Conservation (phyloP, 1,140 invertebrate species). For the Drosophila sulfurigaster region DNA sequence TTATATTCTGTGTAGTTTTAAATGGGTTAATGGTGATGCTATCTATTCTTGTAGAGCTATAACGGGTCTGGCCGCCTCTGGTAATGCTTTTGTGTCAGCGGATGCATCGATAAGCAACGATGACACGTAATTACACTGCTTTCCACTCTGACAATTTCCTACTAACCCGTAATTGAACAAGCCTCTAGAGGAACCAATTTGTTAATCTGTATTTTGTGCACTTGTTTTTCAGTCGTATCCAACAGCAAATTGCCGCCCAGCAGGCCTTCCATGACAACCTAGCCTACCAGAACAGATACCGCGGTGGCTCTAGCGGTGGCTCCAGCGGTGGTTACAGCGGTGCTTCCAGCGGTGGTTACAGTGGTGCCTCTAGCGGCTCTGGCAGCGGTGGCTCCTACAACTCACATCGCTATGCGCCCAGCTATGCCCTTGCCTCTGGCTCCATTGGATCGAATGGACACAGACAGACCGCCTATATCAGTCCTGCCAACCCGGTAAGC, state of each 20-base stretch:
- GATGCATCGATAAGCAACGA: slow-evolving; percentile 70
- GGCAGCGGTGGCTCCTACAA: slow-evolving; percentile 53
- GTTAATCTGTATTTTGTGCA: not conserved
- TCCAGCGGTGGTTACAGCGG: slow-evolving; percentile 35
- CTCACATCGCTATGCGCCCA: slow-evolving; percentile 79
- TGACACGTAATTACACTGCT: slow-evolving; percentile 67
- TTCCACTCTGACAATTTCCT: slow-evolving; percentile 17
- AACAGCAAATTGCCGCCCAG: slow-evolving; percentile 80
- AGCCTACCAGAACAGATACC: slow-evolving; percentile 57
- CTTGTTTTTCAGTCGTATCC: slow-evolving; percentile 62
- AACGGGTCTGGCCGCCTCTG: slow-evolving; percentile 73
- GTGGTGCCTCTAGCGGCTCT: slow-evolving; percentile 1
- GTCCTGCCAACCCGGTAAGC: slow-evolving; percentile 87
- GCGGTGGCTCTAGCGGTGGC: slow-evolving; percentile 37
- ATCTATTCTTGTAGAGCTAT: slow-evolving; percentile 73
- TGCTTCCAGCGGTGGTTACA: slow-evolving; percentile 42
- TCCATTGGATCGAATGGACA: slow-evolving; percentile 85
- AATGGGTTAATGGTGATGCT: slow-evolving; percentile 26
- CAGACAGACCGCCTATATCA: slow-evolving; percentile 86
- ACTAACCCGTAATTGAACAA: slow-evolving; percentile 28
- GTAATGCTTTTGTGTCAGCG: slow-evolving; percentile 73
- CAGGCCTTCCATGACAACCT: slow-evolving; percentile 68
- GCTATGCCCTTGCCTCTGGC: slow-evolving; percentile 83
- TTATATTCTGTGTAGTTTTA: slow-evolving; percentile 17
- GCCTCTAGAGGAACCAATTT: not conserved